A percentile compares a stretch with the other conserved stretches of the same genome.
phyloP scores from a whole-genome alignment of 2,797 vertebrate species.

The Holocentrus rufus region DNA sequence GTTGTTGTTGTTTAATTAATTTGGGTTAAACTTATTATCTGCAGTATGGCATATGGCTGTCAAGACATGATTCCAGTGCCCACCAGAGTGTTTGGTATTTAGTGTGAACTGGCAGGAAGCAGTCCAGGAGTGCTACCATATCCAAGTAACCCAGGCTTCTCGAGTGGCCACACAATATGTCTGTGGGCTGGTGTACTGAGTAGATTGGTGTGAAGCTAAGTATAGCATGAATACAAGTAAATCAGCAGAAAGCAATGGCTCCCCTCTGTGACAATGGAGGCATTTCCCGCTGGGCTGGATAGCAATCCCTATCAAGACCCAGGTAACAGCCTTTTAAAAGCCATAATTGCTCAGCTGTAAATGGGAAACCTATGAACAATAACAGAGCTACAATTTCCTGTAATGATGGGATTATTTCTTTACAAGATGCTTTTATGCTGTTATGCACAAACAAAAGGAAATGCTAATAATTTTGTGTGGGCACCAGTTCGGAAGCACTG shows the following conservation, averaged over 20 bases:
- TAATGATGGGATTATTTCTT: constrained; percentile 76
- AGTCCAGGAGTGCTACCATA: constrained; percentile 49
- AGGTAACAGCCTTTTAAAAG: constrained; percentile 79
- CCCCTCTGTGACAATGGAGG: constrained; percentile 82
- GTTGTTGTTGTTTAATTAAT: constrained; percentile 16
- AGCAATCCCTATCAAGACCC: constrained; percentile 75
- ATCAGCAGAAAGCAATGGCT: constrained; percentile 72
- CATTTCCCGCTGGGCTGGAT: constrained; percentile 72
- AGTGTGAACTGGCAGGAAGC: constrained; percentile 56
- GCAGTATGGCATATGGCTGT: constrained; percentile 20
- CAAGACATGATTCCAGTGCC: constrained; percentile 32
- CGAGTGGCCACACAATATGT: constrained; percentile 68
- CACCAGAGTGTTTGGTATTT: constrained; percentile 56
- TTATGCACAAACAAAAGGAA: constrained; percentile 68
- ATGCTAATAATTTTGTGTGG: constrained; percentile 55
- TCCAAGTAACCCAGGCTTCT: constrained; percentile 69
- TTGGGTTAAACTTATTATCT: constrained; percentile 39
- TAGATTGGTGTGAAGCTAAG: constrained; percentile 74
- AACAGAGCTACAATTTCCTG: constrained; percentile 76
- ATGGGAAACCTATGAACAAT: constrained; percentile 72
- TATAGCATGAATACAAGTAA: constrained; percentile 76
- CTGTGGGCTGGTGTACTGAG: constrained; percentile 57
- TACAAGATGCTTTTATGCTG: constrained; percentile 71
- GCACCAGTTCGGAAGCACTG: constrained; percentile 33
- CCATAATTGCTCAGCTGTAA: constrained; percentile 75